These are phyloP conservation scores for Castor canadensis DNA, from an alignment of 2,113 vertebrate genomes.

Conservation along the genomic window DNA sequence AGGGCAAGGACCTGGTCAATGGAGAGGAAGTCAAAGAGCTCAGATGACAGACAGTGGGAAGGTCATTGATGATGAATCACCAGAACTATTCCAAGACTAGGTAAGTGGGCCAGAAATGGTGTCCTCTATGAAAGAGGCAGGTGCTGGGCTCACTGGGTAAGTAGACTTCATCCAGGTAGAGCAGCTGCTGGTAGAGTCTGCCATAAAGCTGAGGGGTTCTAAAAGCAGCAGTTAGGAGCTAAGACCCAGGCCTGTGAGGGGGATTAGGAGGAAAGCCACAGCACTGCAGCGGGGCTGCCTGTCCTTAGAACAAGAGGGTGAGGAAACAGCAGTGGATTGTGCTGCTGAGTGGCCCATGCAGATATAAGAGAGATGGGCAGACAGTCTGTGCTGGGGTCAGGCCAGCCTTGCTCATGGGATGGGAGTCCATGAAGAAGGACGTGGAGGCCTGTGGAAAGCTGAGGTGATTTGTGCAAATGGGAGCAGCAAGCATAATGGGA, in stretches of 20 bases:
- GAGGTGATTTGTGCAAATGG: too few species aligned
- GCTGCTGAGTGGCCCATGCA: neutral
- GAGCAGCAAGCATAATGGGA: too few species aligned
- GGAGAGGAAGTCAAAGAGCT: neutral
- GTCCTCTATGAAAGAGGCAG: neutral
- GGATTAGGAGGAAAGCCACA: fast-evolving
- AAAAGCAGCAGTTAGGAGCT: neutral
- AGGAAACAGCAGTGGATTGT: neutral
- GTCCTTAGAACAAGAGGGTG: neutral
- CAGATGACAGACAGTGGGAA: neutral
- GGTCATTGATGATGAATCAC: neutral
- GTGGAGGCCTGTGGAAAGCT: neutral
- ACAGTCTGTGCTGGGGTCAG: neutral
- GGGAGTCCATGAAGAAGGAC: neutral
- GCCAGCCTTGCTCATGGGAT: neutral
- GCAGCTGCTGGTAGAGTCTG: neutral
- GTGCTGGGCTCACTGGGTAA: neutral
- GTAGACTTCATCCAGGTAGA: neutral
- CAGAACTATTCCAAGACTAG: neutral
- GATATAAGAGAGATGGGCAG: neutral
- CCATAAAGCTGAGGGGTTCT: neutral
- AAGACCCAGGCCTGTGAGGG: neutral
- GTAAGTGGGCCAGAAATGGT: neutral
- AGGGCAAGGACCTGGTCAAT: neutral
- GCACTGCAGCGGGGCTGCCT: neutral